These are phyloP conservation scores for Perognathus longimembris DNA, from an alignment of 2,113 vertebrate genomes.

Conservation along the genomic window DNA sequence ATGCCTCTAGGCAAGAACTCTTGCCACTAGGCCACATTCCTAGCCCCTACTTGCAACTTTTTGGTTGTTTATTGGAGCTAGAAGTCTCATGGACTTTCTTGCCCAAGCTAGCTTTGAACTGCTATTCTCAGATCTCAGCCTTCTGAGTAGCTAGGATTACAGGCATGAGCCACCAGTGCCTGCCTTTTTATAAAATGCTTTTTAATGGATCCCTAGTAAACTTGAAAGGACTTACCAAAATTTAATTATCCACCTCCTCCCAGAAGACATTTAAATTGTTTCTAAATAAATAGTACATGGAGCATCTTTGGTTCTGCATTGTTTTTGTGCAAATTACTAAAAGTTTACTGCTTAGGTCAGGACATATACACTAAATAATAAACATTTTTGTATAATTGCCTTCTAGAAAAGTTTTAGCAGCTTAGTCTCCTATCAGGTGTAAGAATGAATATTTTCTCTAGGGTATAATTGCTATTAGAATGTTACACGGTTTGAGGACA, in stretches of 20 bases:
- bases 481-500: not conserved
- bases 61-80: too few species aligned
- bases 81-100: not conserved
- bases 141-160: not conserved
- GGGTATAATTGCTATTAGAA: not conserved
- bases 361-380: not conserved
- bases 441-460: slow-evolving; percentile 20
- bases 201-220: slow-evolving; percentile 30
- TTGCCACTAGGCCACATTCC: too few species aligned
- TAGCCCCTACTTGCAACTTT: too few species aligned
- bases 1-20: too few species aligned
- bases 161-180: not conserved
- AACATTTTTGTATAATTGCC: not conserved
- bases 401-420: slow-evolving; percentile 16
- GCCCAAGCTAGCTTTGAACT: too few species aligned
- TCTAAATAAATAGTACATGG: not conserved
- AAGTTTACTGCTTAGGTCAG: not conserved
- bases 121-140: too few species aligned
- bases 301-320: not conserved
- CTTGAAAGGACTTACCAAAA: slow-evolving; percentile 19
- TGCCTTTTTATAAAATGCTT: not conserved
- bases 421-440: not conserved
- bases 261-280: slow-evolving; percentile 42
- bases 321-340: slow-evolving; percentile 42
- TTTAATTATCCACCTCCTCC: not conserved